Evolutionary conservation across 2,888 invertebrate species (phyloP), one percentile per base, ranked within the genome.

Genomic region (Oeneis ivallda): DNA sequence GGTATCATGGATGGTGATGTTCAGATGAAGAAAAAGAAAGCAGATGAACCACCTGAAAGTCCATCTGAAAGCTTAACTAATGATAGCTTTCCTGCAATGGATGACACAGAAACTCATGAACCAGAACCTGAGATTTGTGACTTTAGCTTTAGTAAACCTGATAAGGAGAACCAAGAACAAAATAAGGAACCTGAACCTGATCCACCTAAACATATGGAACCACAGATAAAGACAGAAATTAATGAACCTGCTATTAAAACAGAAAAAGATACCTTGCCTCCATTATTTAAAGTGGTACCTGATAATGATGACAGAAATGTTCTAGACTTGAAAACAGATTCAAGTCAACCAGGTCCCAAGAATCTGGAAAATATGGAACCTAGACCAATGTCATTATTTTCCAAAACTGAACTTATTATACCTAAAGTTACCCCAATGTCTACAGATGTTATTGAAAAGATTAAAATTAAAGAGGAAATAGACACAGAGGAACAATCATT

Each of bases 31-130:
- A 92, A 92, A 84, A 92, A 89, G 75, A 87, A 84, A 73, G 80
- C 86, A 62, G 85, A 78, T 59, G 94, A 94, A 70, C 88, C 93
- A 66, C 93, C 94, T 13, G 94, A 95, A 78, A 97, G 97, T 87
- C 97, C 97, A 13, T 95, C 96, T 50, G 96, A 95, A 80, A 97
- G 96, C 80, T 93, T 96, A 68, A 96, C 96, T 54, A 96, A 96
- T 70, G 97, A 96, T 79, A 96, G 96, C 77, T 96, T 96, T 76
- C 95, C 97, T 50, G 94, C 96, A 57, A 94, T 96, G 86, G 95
- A 96, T 81, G 94, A 94, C 76, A 92, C 93, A 68, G 94, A 94
- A 74, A 92, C 86, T 74, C 90, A 91, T 66, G 92, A 92, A 67
- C 85, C 89, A 39, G 92, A 92, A 74, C 80, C 86, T 61, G 92